Percentiles rank a stretch among this genome's conserved stretches.
Evolutionary conservation across 2,888 invertebrate genomes (phyloP).

Genomic region (Melieria crassipennis): DNA sequence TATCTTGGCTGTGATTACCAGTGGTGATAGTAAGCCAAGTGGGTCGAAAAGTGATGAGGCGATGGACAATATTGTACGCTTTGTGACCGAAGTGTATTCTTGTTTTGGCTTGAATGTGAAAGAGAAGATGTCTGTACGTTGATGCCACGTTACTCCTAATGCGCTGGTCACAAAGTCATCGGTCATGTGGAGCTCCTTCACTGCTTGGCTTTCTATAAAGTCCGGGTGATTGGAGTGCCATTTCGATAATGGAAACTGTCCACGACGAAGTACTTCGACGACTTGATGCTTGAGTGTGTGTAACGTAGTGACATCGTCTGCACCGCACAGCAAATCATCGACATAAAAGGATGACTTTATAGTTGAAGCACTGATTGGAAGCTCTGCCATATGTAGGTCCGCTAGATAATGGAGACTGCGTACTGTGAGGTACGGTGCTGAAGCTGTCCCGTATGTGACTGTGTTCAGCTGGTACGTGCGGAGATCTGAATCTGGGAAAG

Average conservation of each 20-base stretch:
- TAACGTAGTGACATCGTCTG: neutral
- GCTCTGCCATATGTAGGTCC: neutral
- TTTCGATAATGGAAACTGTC: constrained; percentile 6
- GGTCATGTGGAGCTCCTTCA: constrained; percentile 53
- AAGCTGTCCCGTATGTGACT: constrained; percentile 16
- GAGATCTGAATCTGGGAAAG: constrained; percentile 8
- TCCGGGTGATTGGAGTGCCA: constrained; percentile 29
- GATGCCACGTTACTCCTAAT: neutral
- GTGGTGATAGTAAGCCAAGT: neutral
- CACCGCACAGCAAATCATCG: constrained; percentile 14
- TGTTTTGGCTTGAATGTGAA: constrained; percentile 10
- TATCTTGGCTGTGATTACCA: neutral
- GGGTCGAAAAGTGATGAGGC: constrained; percentile 21
- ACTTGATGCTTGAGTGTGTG: constrained; percentile 7
- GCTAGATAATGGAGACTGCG: neutral
- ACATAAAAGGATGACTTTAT: constrained; percentile 21
- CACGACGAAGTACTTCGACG: constrained; percentile 6
- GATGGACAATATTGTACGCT: neutral
- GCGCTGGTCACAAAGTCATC: neutral
- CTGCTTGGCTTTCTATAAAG: constrained; percentile 1
- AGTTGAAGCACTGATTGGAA: neutral
- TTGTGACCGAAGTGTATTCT: neutral
- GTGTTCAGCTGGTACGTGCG: neutral
- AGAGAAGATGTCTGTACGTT: constrained; percentile 1
- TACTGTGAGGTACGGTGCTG: neutral